Base-by-base conservation (phyloP, 2,113 vertebrate genomes). In the Macheiramphus alcinus region DNA sequence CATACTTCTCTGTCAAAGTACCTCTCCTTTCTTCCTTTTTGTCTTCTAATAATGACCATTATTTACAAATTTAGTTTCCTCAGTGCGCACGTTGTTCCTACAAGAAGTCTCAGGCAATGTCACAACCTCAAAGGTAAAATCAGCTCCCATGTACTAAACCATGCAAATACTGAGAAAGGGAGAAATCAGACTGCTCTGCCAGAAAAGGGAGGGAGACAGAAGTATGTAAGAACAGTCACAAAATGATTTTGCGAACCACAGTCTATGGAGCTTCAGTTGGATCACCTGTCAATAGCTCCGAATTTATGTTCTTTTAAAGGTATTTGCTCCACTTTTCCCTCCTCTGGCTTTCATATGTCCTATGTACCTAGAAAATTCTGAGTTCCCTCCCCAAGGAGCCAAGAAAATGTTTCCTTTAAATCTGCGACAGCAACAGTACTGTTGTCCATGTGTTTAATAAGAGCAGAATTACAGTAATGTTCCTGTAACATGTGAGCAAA, bases 381-480 rank as follows among this genome's bases (percentile, higher is more conserved):
- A 83, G 68, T n/a, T 85, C 20, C 3, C 47, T 79, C 47, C 43
- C n/a, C 25, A 63, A 73, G n/a, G 47, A 92, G n/a, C 59, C 58
- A 86, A 92, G 63, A 72, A 96, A 93, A 48, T 55, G 13, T 84
- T 91, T 90, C 62, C 65, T 71, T 94, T 88, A 91, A 79, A 65
- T 79, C 43, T 79, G 21, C 0, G 19, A 67, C 63, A 83, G 72
- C 88, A 71, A 68, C 25, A 26, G 62, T 19, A 14, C 52, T 84
- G 62, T 56, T 95, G 79, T 63, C 78, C 62, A 29, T 26, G 3
- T 82, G 71, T 93, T 80, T 78, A 90, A 66, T 53, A 94, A 82
- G 48, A 32, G 7, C 45, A 88, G 73, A 96, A 88, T 72, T 74
- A 72, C 76, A 65, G 48, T 56, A 38, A 89, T 58, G 40, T 74